A percentile compares a stretch with the other conserved stretches of the same genome.
Conservation (phyloP, 2,797 vertebrate genomes). For the Poeciliopsis paucimaculata region DNA sequence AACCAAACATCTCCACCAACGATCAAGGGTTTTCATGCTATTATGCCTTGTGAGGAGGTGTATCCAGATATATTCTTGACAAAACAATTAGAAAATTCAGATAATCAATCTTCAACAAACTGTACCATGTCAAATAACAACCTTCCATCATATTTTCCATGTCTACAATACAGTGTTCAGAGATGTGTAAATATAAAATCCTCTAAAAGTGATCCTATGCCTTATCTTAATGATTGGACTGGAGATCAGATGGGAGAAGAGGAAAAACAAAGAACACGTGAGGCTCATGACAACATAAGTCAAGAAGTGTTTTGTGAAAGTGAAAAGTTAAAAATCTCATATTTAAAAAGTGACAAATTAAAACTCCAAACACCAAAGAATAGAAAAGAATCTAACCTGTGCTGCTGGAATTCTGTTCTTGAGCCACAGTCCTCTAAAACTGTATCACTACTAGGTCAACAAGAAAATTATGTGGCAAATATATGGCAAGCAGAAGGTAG, state of each 20-base stretch:
- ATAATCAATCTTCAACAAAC: not conserved
- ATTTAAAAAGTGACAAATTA: not conserved
- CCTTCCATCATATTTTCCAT: not conserved
- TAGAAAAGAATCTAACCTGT: conserved; percentile 35
- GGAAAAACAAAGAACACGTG: conserved; percentile 1
- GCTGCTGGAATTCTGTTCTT: conserved; percentile 57
- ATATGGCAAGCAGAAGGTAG: fast-evolving
- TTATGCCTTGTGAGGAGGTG: not conserved
- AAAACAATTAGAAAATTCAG: conserved; percentile 6
- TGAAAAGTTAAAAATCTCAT: conserved; percentile 5
- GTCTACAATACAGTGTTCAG: not conserved
- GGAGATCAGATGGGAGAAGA: not conserved
- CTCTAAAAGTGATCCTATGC: not conserved
- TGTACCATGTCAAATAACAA: conserved; percentile 4
- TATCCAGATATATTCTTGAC: not conserved
- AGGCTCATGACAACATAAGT: conserved; percentile 1
- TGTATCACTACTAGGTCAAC: not conserved
- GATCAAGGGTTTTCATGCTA: not conserved
- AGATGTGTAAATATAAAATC: conserved; percentile 3
- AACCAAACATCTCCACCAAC: conserved; percentile 4
- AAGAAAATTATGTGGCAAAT: not conserved
- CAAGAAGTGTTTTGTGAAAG: not conserved
- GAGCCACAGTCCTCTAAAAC: conserved; percentile 1
- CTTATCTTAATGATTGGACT: conserved; percentile 4
- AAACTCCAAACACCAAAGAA: not conserved